Percentiles rank a stretch among this genome's conserved stretches.
These are phyloP conservation scores for Akabosia matsudoensis DNA, from an alignment of 1,140 invertebrate species.

Conservation along the genomic window DNA sequence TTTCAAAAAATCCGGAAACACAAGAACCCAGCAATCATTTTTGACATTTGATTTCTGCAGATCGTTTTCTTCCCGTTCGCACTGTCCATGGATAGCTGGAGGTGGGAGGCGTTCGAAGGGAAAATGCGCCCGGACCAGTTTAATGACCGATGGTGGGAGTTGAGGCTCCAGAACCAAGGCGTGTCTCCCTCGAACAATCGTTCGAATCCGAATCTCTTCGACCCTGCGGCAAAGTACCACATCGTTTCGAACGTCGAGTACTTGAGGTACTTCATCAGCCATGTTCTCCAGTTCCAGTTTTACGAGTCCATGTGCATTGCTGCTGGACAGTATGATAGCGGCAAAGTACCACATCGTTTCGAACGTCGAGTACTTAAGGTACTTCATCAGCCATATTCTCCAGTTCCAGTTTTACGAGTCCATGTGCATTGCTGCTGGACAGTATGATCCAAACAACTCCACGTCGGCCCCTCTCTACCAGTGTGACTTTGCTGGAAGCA, in stretches of 20 bases:
- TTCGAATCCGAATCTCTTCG: constrained; percentile 49
- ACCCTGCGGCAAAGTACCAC: constrained; percentile 56
- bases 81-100: constrained; percentile 54
- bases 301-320: constrained; percentile 53
- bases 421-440: constrained; percentile 50
- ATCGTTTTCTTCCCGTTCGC: constrained; percentile 55
- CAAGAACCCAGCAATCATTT: no score
- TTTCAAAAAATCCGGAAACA: no score
- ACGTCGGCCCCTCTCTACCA: constrained; percentile 49
- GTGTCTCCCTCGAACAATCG: constrained; percentile 50
- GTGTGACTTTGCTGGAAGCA: constrained; percentile 54
- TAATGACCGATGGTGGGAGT: constrained; percentile 55
- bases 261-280: constrained; percentile 58
- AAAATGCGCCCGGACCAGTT: constrained; percentile 49
- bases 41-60: no score
- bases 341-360: constrained; percentile 56
- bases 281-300: constrained; percentile 52
- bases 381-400: constrained; percentile 50
- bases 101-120: constrained; percentile 54
- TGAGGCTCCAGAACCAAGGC: constrained; percentile 53
- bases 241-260: constrained; percentile 54
- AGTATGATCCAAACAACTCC: constrained; percentile 47
- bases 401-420: constrained; percentile 53
- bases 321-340: constrained; percentile 49
- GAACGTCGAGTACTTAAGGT: constrained; percentile 55